Evolutionary conservation across 2,113 vertebrate genomes (phyloP).

Genomic region (Camelus bactrianus): DNA sequence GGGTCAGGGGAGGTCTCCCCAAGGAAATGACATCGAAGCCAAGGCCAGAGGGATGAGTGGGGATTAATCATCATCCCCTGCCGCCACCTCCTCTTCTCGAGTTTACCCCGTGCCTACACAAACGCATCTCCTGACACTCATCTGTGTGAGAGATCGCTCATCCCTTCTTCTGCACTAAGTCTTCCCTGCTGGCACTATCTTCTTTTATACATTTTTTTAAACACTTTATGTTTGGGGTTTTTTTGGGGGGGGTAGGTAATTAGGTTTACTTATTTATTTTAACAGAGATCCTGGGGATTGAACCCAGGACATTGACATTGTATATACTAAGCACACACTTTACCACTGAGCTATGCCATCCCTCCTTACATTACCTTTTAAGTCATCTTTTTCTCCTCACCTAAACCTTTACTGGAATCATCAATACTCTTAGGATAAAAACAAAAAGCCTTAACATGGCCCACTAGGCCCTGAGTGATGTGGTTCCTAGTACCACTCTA

Average conservation of each 20-base stretch:
- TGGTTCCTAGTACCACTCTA: not conserved
- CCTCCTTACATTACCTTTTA: not conserved
- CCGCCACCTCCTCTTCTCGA: not conserved
- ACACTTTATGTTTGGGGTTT: no score
- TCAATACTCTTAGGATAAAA: not conserved
- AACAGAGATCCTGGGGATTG: no score
- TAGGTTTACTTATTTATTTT: no score
- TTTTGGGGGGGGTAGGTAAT: no score
- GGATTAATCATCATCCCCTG: slow-evolving; percentile 38
- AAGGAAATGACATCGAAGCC: slow-evolving; percentile 71
- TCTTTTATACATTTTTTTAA: not conserved
- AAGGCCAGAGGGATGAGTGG: slow-evolving; percentile 23
- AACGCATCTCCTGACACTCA: not conserved
- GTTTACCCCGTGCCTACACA: not conserved
- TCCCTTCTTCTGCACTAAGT: not conserved
- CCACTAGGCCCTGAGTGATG: not conserved
- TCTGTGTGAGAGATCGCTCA: not conserved
- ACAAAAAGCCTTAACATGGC: not conserved
- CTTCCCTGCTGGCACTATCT: not conserved
- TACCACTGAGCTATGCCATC: no score
- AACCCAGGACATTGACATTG: no score
- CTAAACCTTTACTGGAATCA: not conserved
- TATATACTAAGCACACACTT: no score
- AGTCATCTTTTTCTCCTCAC: not conserved
- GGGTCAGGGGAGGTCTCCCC: slow-evolving; percentile 42